Base-by-base conservation (phyloP, 2,797 vertebrate species). In the Urocyon cinereoargenteus region DNA sequence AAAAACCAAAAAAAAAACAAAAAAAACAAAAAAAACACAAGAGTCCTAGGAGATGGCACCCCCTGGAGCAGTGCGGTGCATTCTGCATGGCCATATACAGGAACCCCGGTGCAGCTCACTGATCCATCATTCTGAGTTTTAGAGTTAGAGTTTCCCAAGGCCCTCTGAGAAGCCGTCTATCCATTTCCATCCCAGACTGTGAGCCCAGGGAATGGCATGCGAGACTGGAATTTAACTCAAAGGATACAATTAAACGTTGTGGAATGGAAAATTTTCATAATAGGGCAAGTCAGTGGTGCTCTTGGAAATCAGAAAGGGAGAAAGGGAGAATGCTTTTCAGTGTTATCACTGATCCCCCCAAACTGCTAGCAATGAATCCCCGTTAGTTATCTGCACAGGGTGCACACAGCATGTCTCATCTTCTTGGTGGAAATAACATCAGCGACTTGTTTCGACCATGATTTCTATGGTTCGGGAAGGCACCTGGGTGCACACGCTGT, bases 21-120 rank as follows among this genome's bases (percentile, higher is more conserved):
- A 45, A 45, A 45, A 8, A 45, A 45, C 1, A 6, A 6, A 45
- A 45, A 45, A 40, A 6, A 45, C 4, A 4, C 40, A 45, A 85
- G 10, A 2, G 21, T 45, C 61, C 61, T 12, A 5, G 22, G 11
- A 34, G 21, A 31, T 13, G 64, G 84, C 0, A 0, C 6, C n/a
- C 53, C 4, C 3, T 9, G 75, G 40, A 26, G 34, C 16, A 4
- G 22, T 7, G 49, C 1, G 1, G 45, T 16, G 45, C 13, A 8
- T 51, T 34, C 19, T 13, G 19, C 7, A 3, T 2, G 15, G 15
- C 26, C 15, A 16, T 0, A 15, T 0, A 5, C 28, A 26, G 36
- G 31, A 68, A 36, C 34, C 31, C 21, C 4, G 36, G 70, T 3
- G 16, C 1, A 31, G 77, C 16, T 55, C 16, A 18, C 15, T 19